A percentile compares a stretch with the other conserved stretches of the same genome.
These are phyloP conservation scores for Trissolcus basalis DNA, from an alignment of 1,140 invertebrate species.

Conservation along the genomic window DNA sequence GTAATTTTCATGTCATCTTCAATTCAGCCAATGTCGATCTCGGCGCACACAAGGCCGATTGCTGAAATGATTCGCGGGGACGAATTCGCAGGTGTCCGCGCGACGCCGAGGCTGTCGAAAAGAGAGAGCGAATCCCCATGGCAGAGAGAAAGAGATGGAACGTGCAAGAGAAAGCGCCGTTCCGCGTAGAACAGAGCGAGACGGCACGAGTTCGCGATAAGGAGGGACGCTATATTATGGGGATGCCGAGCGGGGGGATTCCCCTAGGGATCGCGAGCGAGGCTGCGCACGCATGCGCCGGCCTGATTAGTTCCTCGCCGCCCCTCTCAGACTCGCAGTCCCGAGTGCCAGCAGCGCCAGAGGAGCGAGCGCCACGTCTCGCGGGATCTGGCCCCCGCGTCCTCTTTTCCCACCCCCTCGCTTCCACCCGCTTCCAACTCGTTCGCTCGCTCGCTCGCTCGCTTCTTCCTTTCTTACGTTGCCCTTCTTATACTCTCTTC, in stretches of 20 bases:
- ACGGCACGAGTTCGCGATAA: not conserved
- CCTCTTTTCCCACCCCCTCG: conserved; percentile 54
- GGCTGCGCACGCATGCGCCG: conserved; percentile 70
- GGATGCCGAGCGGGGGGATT: conserved; percentile 62
- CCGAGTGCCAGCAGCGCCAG: conserved; percentile 49
- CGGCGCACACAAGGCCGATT: conserved; percentile 10
- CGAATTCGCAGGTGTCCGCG: conserved; percentile 33
- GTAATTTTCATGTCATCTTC: conserved; percentile 45
- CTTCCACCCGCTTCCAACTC: conserved; percentile 47
- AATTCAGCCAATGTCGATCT: conserved; percentile 29
- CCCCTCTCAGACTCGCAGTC: conserved; percentile 58
- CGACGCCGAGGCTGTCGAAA: conserved; percentile 16
- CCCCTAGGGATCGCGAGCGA: conserved; percentile 65
- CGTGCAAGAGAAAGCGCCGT: too few species aligned
- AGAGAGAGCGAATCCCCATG: conserved; percentile 5
- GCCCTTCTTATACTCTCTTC: conserved; percentile 18
- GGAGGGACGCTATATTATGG: conserved; percentile 34
- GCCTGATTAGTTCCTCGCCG: conserved; percentile 71
- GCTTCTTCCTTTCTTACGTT: conserved; percentile 4
- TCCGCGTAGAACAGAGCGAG: conserved; percentile 2
- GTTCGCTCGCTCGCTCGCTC: conserved; percentile 35
- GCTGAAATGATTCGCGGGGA: conserved; percentile 33
- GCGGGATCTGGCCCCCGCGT: conserved; percentile 68
- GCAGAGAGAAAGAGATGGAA: conserved; percentile 5
- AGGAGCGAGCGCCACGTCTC: conserved; percentile 35